Conservation (phyloP, 2,113 vertebrate species). For the Stictonetta naevosa region DNA sequence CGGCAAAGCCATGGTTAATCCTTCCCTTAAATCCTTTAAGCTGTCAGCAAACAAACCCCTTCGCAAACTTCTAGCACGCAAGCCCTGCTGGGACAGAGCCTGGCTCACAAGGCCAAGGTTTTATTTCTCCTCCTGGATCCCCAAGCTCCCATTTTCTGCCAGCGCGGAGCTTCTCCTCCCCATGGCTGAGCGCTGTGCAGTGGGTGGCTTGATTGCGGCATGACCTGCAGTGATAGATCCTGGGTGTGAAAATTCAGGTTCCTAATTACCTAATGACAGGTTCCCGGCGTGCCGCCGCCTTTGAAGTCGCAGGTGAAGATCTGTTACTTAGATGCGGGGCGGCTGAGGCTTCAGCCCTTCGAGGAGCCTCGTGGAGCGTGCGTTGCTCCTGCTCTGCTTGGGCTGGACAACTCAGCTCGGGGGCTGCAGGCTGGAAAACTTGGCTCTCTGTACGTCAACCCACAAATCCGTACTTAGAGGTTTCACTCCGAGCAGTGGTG, state of each 20-base stretch:
- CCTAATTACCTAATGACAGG: neutral
- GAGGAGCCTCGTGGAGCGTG: neutral
- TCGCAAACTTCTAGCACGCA: conserved; percentile 58
- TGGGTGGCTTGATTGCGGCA: neutral
- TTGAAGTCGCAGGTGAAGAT: neutral
- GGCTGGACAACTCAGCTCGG: neutral
- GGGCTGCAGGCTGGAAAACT: neutral
- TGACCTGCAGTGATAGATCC: neutral
- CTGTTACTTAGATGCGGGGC: neutral
- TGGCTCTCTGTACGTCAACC: neutral
- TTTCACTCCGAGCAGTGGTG: fast-evolving
- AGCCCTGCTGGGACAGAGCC: neutral
- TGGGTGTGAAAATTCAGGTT: neutral
- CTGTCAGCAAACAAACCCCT: conserved; percentile 61
- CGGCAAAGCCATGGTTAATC: conserved; percentile 69
- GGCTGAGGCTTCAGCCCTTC: neutral
- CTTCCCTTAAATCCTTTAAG: conserved; percentile 71
- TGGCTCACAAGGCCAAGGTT: neutral
- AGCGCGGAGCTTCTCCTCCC: fast-evolving
- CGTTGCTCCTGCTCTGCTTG: neutral
- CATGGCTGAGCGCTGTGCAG: neutral
- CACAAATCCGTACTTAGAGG: neutral
- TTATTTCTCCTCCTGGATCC: conserved; percentile 13
- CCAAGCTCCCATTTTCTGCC: neutral
- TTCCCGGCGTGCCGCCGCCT: neutral